These are phyloP conservation scores for Colius striatus DNA, from an alignment of 2,113 vertebrate species.

Conservation along the genomic window DNA sequence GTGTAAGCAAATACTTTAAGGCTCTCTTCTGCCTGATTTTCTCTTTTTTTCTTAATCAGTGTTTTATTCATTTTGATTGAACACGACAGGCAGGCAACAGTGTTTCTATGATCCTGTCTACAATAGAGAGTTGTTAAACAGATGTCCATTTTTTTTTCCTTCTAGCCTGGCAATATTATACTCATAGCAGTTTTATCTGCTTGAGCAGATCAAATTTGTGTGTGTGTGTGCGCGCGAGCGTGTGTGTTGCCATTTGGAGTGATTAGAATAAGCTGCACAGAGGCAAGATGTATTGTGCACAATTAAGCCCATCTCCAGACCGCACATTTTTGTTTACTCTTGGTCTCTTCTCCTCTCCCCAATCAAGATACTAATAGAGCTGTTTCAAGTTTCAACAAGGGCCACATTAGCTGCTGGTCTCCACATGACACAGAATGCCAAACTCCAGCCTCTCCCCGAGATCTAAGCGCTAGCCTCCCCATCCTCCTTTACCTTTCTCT, in stretches of 20 bases:
- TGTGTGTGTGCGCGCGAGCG: not conserved
- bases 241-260: slow-evolving; percentile 56
- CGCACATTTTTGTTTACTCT: slow-evolving; percentile 76
- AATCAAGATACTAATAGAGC: slow-evolving; percentile 75
- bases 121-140: slow-evolving; percentile 78
- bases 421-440: slow-evolving; percentile 66
- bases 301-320: slow-evolving; percentile 74
- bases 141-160: slow-evolving; percentile 57
- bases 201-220: slow-evolving; percentile 73
- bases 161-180: slow-evolving; percentile 42
- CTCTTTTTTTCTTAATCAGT: not conserved
- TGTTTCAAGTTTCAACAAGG: slow-evolving; percentile 77
- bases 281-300: slow-evolving; percentile 66
- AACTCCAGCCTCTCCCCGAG: slow-evolving; percentile 28
- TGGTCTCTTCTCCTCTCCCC: slow-evolving; percentile 57
- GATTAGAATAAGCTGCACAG: slow-evolving; percentile 69
- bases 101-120: slow-evolving; percentile 59
- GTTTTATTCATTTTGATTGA: slow-evolving; percentile 72
- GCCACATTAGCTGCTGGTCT: slow-evolving; percentile 55
- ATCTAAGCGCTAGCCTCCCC: slow-evolving; percentile 13
- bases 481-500: slow-evolving; percentile 26
- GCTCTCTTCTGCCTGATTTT: not conserved
- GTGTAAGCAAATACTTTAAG: slow-evolving; percentile 64
- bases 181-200: slow-evolving; percentile 76
- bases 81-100: slow-evolving; percentile 67